A percentile compares a stretch with the other conserved stretches of the same genome.
Evolutionary conservation across 92 coral and sea anemone genomes (phyloP).

Genomic region (Virgularia gustaviana): DNA sequence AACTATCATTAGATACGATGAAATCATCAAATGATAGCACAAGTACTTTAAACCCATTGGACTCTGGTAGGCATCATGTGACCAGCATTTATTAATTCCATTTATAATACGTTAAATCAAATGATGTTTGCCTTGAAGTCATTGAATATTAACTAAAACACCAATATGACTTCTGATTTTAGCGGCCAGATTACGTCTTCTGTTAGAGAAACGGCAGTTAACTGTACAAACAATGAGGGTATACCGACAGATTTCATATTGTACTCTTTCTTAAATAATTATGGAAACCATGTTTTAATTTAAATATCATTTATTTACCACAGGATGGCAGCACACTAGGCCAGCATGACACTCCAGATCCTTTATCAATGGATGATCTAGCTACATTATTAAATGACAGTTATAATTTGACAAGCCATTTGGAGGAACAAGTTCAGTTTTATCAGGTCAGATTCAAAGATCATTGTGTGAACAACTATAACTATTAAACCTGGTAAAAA

Average conservation of each 20-base stretch:
- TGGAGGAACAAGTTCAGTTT: constrained; percentile 76
- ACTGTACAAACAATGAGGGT: not conserved
- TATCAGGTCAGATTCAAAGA: constrained; percentile 60
- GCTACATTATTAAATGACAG: constrained; percentile 69
- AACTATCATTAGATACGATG: not conserved
- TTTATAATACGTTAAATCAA: too few relatives aligned
- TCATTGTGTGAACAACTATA: not conserved
- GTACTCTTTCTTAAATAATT: too few relatives aligned
- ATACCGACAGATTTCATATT: not conserved
- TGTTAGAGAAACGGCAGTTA: constrained; percentile 16
- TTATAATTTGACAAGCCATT: constrained; percentile 62
- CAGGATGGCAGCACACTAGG: not conserved
- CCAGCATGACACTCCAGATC: not conserved
- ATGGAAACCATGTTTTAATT: too few relatives aligned
- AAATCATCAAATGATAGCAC: not conserved
- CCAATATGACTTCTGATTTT: not conserved
- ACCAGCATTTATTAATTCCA: not conserved
- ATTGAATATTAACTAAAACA: not conserved
- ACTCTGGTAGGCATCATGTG: not conserved
- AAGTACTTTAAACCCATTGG: not conserved
- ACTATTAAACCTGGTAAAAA: not conserved
- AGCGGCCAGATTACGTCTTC: constrained; percentile 7
- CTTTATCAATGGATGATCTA: constrained; percentile 57
- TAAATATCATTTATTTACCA: too few relatives aligned
- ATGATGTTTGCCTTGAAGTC: too few relatives aligned